Conservation (phyloP, 1,140 invertebrate genomes). For the Thrips palmi region DNA sequence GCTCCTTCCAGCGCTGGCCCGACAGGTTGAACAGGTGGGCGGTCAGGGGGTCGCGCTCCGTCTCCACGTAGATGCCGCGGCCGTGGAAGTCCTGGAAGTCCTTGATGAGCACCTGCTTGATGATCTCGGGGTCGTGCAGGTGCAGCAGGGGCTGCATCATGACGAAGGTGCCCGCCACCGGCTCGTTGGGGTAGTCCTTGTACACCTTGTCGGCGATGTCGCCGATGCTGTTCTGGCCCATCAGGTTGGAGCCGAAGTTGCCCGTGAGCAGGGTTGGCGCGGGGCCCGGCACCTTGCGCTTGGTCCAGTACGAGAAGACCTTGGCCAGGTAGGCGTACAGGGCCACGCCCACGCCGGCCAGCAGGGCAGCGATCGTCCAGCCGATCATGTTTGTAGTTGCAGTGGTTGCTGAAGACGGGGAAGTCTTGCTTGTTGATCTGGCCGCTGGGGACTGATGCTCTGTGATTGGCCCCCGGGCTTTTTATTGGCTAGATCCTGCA, state of each 20-base stretch:
- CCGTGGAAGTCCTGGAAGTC: conserved; percentile 33
- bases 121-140: conserved; percentile 33
- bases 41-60: conserved; percentile 24
- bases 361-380: too few species aligned
- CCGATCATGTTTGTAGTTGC: too few species aligned
- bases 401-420: too few species aligned
- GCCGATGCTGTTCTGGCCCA: not conserved
- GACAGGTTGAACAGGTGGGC: conserved; percentile 22
- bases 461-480: too few species aligned
- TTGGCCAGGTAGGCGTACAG: too few species aligned
- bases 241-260: not conserved
- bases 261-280: not conserved
- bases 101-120: conserved; percentile 36
- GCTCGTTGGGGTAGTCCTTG: not conserved
- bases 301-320: too few species aligned
- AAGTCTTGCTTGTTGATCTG: too few species aligned
- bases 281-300: not conserved
- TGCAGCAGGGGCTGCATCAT: conserved; percentile 27
- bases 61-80: conserved; percentile 25
- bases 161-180: conserved; percentile 21
- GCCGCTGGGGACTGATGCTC: too few species aligned
- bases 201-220: not conserved
- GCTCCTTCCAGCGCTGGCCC: conserved; percentile 31
- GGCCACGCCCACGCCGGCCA: too few species aligned
- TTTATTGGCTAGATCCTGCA: too few species aligned